phyloP scores from a whole-genome alignment of 2,797 vertebrate species.

The Cryptoprocta ferox region DNA sequence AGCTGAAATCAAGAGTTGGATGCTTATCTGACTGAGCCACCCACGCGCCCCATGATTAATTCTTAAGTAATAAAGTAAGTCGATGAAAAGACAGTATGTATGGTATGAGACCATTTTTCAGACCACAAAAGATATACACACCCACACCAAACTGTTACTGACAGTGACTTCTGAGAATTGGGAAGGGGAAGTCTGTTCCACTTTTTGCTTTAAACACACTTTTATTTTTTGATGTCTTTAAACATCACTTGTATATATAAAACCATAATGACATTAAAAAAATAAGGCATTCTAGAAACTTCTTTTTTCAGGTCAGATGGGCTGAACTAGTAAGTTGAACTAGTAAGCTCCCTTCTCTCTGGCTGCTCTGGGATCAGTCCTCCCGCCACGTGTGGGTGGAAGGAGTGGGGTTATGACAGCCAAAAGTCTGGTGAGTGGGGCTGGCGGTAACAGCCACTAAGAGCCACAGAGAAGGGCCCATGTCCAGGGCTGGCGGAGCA shows the following conservation, averaged over 20 bases:
- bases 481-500: not conserved
- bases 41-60: no score
- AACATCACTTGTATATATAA: conserved; percentile 17
- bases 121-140: not conserved
- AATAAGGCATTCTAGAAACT: not conserved
- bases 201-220: not conserved
- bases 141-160: not conserved
- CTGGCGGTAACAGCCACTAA: not conserved
- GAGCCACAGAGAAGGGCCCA: not conserved
- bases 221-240: not conserved
- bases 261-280: not conserved
- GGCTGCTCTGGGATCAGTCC: not conserved
- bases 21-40: no score
- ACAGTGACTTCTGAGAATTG: not conserved
- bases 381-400: no score
- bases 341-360: not conserved
- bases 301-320: not conserved
- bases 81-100: not conserved
- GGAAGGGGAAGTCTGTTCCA: not conserved
- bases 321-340: not conserved
- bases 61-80: not conserved
- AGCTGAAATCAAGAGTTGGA: no score
- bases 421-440: not conserved
- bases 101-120: not conserved
- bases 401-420: not conserved